Percentiles rank a stretch among this genome's conserved stretches.
Evolutionary conservation across 1,140 invertebrate genomes (phyloP).

Genomic region (Hycleus phaleratus): DNA sequence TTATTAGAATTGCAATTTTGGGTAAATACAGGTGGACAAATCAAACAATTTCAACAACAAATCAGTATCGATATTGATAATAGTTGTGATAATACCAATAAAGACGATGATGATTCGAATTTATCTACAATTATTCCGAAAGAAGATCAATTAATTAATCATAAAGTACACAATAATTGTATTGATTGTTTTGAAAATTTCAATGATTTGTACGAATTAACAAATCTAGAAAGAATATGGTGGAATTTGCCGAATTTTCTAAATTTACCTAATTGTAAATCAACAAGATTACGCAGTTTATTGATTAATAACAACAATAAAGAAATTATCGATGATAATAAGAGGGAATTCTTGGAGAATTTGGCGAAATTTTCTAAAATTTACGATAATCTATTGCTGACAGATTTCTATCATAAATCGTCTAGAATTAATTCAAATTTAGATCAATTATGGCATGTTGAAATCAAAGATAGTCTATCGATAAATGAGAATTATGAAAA

Average conservation of each 20-base stretch:
- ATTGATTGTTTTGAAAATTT: slow-evolving; percentile 23
- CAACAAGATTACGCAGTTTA: not conserved
- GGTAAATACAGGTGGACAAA: slow-evolving; percentile 42
- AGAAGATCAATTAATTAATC: not conserved
- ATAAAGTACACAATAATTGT: slow-evolving; percentile 17
- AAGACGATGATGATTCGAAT: slow-evolving; percentile 17
- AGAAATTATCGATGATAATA: slow-evolving; percentile 5
- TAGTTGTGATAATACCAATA: not conserved
- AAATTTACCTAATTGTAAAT: slow-evolving; percentile 8
- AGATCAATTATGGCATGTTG: slow-evolving; percentile 18
- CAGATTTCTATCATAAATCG: slow-evolving; percentile 25
- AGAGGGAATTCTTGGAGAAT: not conserved
- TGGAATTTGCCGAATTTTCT: slow-evolving; percentile 34
- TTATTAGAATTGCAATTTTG: slow-evolving; percentile 64
- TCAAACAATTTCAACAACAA: not conserved
- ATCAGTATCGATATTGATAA: slow-evolving; percentile 10
- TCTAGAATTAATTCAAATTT: slow-evolving; percentile 10
- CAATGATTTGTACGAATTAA: slow-evolving; percentile 10
- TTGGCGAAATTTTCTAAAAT: slow-evolving; percentile 11
- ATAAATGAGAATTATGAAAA: slow-evolving; percentile 19
- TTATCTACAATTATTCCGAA: slow-evolving; percentile 3
- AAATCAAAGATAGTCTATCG: slow-evolving; percentile 28
- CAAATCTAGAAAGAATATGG: slow-evolving; percentile 27
- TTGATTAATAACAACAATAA: not conserved
- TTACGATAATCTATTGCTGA: slow-evolving; percentile 23